Conservation (phyloP, 2,888 invertebrate species). For the Candidula unifasciata region DNA sequence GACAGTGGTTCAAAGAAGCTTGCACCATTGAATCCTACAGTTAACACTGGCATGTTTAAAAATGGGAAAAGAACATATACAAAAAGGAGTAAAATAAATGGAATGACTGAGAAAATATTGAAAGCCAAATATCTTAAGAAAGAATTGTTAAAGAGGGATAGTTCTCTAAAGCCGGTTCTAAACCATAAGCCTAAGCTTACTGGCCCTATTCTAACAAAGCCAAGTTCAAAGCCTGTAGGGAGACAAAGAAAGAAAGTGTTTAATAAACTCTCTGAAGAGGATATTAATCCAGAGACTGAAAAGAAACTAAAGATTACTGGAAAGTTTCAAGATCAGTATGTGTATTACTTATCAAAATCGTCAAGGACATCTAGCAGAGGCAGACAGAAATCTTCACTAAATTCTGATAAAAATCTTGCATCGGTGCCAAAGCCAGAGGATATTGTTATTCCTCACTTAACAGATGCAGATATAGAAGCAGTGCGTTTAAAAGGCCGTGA, state of each 20-base stretch:
- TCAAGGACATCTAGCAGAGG: slow-evolving; percentile 68
- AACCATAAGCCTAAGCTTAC: not conserved
- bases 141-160: slow-evolving; percentile 52
- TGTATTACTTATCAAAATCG: slow-evolving; percentile 76
- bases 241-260: slow-evolving; percentile 50
- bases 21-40: slow-evolving; percentile 1
- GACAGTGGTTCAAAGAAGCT: slow-evolving; percentile 18
- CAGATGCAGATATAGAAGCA: slow-evolving; percentile 72
- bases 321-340: slow-evolving; percentile 76
- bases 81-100: slow-evolving; percentile 50
- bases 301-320: slow-evolving; percentile 77
- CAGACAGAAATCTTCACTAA: slow-evolving; percentile 59
- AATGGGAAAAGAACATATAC: slow-evolving; percentile 55
- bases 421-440: slow-evolving; percentile 69
- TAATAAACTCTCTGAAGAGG: slow-evolving; percentile 49
- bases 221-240: slow-evolving; percentile 54
- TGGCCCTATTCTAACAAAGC: slow-evolving; percentile 17
- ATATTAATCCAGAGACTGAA: slow-evolving; percentile 56
- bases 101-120: slow-evolving; percentile 50
- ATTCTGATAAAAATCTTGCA: slow-evolving; percentile 62
- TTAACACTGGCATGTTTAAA: slow-evolving; percentile 12
- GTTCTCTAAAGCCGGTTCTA: slow-evolving; percentile 28
- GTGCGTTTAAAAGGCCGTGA: slow-evolving; percentile 58
- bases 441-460: slow-evolving; percentile 71
- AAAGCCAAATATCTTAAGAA: slow-evolving; percentile 54